Conservation (phyloP, 2,797 vertebrate species). For the Pagetopsis macropterus region DNA sequence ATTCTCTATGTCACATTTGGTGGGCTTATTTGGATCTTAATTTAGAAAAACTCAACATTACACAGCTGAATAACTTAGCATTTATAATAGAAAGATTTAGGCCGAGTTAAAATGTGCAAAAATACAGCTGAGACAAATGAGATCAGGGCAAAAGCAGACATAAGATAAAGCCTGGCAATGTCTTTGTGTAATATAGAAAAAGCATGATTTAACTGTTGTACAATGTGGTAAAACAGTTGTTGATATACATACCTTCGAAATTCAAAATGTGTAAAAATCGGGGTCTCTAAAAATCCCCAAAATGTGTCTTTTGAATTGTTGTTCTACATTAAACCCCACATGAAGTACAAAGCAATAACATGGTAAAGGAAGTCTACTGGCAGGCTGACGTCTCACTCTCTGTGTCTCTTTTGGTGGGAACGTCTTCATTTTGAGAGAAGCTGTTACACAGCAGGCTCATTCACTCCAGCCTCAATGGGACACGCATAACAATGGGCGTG, state of each 20-base stretch:
- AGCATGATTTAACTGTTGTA: not conserved
- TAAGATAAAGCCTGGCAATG: not conserved
- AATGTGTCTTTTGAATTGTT: not conserved
- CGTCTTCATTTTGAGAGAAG: constrained; percentile 71
- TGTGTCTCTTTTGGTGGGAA: constrained; percentile 63
- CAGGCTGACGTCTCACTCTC: constrained; percentile 54
- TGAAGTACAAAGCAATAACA: not conserved
- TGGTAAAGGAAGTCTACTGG: not conserved
- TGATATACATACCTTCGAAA: not conserved
- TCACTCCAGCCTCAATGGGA: constrained; percentile 66
- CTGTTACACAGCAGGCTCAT: constrained; percentile 69
- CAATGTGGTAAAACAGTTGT: not conserved
- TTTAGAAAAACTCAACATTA: constrained; percentile 24
- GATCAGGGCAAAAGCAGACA: not conserved
- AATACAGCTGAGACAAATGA: not conserved
- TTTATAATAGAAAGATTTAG: constrained; percentile 2
- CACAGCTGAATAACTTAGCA: constrained; percentile 3
- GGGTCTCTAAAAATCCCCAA: not conserved
- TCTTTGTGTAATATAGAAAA: constrained; percentile 5
- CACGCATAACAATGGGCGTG: constrained; percentile 69
- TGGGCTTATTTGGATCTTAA: constrained; percentile 19
- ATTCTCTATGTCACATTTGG: constrained; percentile 22
- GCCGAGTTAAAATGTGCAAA: not conserved
- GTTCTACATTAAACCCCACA: no score
- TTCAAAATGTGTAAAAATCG: not conserved